Evolutionary conservation across 2,113 vertebrate genomes (phyloP).

Genomic region (Tamias sibiricus): DNA sequence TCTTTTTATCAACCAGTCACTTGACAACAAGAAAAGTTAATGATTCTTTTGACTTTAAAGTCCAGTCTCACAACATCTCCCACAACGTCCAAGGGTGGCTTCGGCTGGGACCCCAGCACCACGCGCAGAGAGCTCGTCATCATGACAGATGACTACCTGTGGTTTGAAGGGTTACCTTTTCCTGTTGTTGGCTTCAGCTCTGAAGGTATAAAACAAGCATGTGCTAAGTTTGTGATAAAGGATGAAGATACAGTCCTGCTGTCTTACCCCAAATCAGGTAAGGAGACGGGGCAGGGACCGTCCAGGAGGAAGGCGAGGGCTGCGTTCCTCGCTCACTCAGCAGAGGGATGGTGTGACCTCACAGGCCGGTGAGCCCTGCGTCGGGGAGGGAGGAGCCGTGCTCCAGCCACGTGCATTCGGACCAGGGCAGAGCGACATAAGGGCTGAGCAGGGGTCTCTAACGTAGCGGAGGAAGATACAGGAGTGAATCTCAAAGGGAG

Average conservation of each 20-base stretch:
- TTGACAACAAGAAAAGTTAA: not conserved
- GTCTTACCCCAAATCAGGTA: conserved; percentile 45
- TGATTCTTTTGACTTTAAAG: not conserved
- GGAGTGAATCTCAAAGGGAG: not conserved
- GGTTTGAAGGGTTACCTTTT: conserved; percentile 27
- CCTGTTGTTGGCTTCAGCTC: rapidly evolving
- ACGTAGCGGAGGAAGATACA: too few relatives aligned
- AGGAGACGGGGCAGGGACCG: not conserved
- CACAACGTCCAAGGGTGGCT: rapidly evolving
- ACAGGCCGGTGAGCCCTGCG: rapidly evolving
- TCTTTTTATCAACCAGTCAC: not conserved
- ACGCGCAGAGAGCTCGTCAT: rapidly evolving
- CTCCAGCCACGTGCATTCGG: too few relatives aligned
- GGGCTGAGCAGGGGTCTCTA: rapidly evolving
- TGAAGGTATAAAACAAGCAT: not conserved
- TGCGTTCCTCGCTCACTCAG: not conserved
- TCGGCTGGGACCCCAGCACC: rapidly evolving
- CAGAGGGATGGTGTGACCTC: not conserved
- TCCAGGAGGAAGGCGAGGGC: not conserved
- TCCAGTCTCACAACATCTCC: rapidly evolving
- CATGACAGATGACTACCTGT: not conserved
- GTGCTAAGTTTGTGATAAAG: not conserved
- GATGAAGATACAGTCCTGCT: not conserved
- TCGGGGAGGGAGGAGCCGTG: too few relatives aligned
- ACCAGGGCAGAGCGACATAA: not conserved